Evolutionary conservation across 2,113 vertebrate genomes (phyloP).

Genomic region (Petroica traversi): DNA sequence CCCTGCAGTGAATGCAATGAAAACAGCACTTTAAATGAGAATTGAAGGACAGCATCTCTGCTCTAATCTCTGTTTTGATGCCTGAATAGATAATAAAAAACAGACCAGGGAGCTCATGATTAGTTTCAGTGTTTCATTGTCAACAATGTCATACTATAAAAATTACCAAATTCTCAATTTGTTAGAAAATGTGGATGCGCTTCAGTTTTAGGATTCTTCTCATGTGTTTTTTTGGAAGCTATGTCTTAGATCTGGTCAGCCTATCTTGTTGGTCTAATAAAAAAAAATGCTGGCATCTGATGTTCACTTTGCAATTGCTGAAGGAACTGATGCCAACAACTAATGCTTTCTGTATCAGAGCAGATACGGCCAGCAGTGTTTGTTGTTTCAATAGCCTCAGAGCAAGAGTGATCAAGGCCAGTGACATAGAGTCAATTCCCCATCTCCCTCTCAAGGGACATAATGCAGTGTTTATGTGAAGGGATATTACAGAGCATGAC

Average conservation of each 20-base stretch:
- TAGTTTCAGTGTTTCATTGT: not conserved
- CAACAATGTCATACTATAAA: not conserved
- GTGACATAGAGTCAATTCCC: conserved; percentile 8
- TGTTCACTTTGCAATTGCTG: not conserved
- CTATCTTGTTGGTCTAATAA: not conserved
- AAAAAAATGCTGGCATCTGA: conserved; percentile 16
- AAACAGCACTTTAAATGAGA: not conserved
- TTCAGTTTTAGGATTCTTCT: not conserved
- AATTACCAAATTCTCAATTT: not conserved
- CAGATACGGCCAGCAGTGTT: conserved; percentile 29
- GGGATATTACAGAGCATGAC: not conserved
- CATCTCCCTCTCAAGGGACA: not conserved
- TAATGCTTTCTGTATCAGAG: conserved; percentile 35
- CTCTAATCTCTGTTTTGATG: not conserved
- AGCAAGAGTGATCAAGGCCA: conserved; percentile 39
- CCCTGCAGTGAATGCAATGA: not conserved
- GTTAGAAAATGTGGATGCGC: not conserved
- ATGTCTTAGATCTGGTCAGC: not conserved
- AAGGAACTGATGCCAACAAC: conserved; percentile 14
- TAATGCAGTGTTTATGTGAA: not conserved
- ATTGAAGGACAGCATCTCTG: not conserved
- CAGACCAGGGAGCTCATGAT: not conserved
- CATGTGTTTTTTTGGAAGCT: not conserved
- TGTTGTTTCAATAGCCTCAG: conserved; percentile 26
- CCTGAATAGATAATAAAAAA: not conserved